Conservation (phyloP, 1,140 invertebrate genomes). For the Globodera rostochiensis region DNA sequence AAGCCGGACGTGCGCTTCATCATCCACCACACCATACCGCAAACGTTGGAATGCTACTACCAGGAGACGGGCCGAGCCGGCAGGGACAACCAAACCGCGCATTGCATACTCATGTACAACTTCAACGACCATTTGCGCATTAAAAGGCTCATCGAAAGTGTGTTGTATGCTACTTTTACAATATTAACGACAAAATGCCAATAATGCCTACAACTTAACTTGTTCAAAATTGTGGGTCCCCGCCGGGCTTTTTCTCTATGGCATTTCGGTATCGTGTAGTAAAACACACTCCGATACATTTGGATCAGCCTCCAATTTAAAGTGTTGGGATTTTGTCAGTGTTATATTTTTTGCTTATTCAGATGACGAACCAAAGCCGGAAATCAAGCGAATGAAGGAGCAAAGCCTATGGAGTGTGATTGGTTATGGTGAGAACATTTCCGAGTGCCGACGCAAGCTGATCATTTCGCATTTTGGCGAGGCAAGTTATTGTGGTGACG, state of each 20-base stretch:
- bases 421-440: slow-evolving; percentile 54
- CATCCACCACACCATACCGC: slow-evolving; percentile 70
- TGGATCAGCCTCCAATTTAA: too few relatives aligned
- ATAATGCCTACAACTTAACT: too few relatives aligned
- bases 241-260: too few relatives aligned
- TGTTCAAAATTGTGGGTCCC: too few relatives aligned
- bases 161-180: background rate
- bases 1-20: slow-evolving; percentile 68
- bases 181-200: too few relatives aligned
- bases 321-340: too few relatives aligned
- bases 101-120: slow-evolving; percentile 82
- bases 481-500: too few relatives aligned
- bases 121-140: slow-evolving; percentile 30
- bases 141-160: slow-evolving; percentile 18
- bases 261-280: too few relatives aligned
- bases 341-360: background rate
- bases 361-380: slow-evolving; percentile 18
- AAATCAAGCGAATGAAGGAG: slow-evolving; percentile 38
- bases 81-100: slow-evolving; percentile 80
- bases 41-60: slow-evolving; percentile 90
- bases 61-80: slow-evolving; percentile 89
- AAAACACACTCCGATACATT: too few relatives aligned
- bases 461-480: slow-evolving; percentile 58
- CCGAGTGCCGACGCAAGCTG: slow-evolving; percentile 49
- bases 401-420: slow-evolving; percentile 44